Evolutionary conservation across 2,888 invertebrate genomes (phyloP).

Genomic region (Leptinotarsa tumamoca): DNA sequence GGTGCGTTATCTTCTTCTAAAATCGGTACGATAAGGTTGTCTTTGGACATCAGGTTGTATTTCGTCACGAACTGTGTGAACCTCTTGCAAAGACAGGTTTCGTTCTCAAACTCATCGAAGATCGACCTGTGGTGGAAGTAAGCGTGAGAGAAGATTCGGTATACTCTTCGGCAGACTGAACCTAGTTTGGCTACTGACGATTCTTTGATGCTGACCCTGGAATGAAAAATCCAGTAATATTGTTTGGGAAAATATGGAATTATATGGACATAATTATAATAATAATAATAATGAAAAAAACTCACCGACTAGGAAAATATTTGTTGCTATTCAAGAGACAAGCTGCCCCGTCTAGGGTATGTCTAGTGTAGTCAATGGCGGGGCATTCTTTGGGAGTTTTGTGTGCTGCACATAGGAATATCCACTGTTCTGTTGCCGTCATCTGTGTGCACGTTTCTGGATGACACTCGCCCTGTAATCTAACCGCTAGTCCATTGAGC

Average conservation of each 20-base stretch:
- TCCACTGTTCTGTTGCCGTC: constrained; percentile 99
- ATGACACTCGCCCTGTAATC: constrained; percentile 95
- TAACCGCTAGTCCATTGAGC: constrained; percentile 96
- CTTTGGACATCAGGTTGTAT: constrained; percentile 97
- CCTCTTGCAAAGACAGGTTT: constrained; percentile 93
- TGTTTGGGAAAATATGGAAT: not conserved
- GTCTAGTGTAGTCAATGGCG: constrained; percentile 98
- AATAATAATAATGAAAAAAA: constrained; percentile 16
- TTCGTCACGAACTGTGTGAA: constrained; percentile 99
- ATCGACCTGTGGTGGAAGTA: constrained; percentile 97
- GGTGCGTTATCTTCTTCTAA: constrained; percentile 80
- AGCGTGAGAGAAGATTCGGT: constrained; percentile 99
- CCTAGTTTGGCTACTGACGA: constrained; percentile 98
- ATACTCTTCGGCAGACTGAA: constrained; percentile 97
- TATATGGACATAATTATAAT: not conserved
- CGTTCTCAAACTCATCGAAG: constrained; percentile 98
- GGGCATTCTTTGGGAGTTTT: constrained; percentile 99
- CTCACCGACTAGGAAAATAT: constrained; percentile 98
- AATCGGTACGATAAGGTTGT: constrained; percentile 98
- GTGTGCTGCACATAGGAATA: constrained; percentile 99
- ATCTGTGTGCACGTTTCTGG: constrained; percentile 98
- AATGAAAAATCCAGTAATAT: constrained; percentile 47
- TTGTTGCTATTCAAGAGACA: constrained; percentile 99
- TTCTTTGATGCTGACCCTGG: constrained; percentile 97
- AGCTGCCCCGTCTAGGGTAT: constrained; percentile 98